Percentiles rank a stretch among this genome's conserved stretches.
Evolutionary conservation across 2,797 vertebrate species (phyloP).

Genomic region (Catamblyrhynchus diadema): DNA sequence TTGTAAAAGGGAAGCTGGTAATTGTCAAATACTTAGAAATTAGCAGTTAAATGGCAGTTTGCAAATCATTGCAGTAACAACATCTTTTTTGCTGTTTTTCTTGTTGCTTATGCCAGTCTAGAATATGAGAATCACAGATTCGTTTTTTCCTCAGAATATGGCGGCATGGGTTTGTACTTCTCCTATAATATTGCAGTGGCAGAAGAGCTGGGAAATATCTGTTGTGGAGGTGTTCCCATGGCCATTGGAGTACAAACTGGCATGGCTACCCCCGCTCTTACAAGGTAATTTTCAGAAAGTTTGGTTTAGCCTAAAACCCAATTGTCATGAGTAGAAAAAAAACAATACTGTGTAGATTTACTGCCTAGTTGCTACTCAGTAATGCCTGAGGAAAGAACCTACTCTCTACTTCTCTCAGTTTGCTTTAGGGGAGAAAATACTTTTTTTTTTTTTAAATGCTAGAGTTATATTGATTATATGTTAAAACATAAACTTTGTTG

Average conservation of each 20-base stretch:
- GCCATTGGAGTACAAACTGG: conserved; percentile 86
- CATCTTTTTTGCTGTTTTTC: neutral
- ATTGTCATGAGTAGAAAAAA: neutral
- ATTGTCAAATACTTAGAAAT: neutral
- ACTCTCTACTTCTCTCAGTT: neutral
- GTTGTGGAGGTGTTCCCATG: conserved; percentile 85
- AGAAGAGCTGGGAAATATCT: conserved; percentile 86
- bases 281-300: conserved; percentile 76
- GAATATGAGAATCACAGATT: neutral
- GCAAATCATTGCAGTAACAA: neutral
- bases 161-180: conserved; percentile 87
- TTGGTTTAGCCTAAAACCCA: neutral
- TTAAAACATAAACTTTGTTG: neutral
- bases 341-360: neutral
- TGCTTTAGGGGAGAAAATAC: neutral
- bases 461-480: neutral
- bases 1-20: neutral
- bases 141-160: conserved; percentile 79
- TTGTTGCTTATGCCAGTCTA: neutral
- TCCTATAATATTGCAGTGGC: conserved; percentile 86
- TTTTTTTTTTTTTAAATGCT: neutral
- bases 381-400: neutral
- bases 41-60: neutral
- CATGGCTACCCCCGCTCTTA: conserved; percentile 88
- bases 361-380: neutral